A percentile compares a stretch with the other conserved stretches of the same genome.
phyloP scores from a whole-genome alignment of 2,113 vertebrate genomes.

The Oxygymnocypris stewartii region DNA sequence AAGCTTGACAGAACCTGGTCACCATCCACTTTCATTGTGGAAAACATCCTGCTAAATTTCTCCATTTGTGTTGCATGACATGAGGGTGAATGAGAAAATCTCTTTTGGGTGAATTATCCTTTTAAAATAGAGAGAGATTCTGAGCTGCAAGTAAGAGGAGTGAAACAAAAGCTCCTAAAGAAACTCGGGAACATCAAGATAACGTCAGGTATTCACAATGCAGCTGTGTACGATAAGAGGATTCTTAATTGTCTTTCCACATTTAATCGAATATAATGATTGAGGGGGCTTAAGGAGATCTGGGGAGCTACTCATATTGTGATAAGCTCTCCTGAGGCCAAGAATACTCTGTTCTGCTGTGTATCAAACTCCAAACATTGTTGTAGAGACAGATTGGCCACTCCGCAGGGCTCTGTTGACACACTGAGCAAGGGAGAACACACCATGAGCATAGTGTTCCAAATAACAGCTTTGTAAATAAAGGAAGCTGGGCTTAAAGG shows the following conservation, averaged over 20 bases:
- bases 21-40: neutral
- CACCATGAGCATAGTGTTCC: constrained; percentile 7
- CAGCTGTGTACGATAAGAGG: constrained; percentile 12
- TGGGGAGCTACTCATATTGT: constrained; percentile 29
- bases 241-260: constrained; percentile 43
- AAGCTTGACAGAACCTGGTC: neutral
- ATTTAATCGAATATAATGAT: constrained; percentile 41
- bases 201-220: constrained; percentile 3
- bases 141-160: neutral
- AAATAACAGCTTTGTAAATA: neutral
- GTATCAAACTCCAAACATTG: constrained; percentile 26
- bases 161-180: neutral
- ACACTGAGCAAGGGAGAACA: constrained; percentile 7
- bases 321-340: constrained; percentile 19
- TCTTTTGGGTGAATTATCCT: neutral
- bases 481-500: neutral
- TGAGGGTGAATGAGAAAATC: neutral
- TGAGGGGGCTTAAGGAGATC: constrained; percentile 9
- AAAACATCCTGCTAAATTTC: neutral
- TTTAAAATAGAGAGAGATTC: neutral
- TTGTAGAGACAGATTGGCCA: constrained; percentile 24
- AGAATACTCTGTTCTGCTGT: constrained; percentile 6
- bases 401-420: constrained; percentile 37
- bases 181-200: neutral
- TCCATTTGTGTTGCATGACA: neutral